Evolutionary conservation across 2,113 vertebrate species (phyloP), one percentile per base, ranked within the genome.

Genomic region (Pseudopodoces humilis): DNA sequence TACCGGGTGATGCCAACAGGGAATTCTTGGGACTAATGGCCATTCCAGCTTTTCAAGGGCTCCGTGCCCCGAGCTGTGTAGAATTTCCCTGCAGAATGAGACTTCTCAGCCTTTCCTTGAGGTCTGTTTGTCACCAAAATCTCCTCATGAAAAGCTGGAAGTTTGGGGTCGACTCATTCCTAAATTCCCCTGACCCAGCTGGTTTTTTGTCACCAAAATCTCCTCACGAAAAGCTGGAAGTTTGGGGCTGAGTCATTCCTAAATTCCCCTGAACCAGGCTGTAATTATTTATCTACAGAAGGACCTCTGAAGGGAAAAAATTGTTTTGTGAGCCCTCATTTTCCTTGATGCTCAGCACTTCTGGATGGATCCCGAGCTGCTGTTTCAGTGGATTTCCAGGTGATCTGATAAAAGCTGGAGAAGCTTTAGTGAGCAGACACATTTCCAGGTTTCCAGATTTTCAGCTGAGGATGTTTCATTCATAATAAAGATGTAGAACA

Each of bases 261-360:
- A 7, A 83, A 46, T 8, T 33, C 33, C 63, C 47, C 74, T 56
- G 33, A 55, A 15, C 24, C 21, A 2, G 2, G 6, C 24, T 25
- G 49, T 47, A 1, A 8, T 37, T 35, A 5, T 5, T 75, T 8
- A 20, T 27, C 49, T 28, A 1, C 0, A 2, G 41, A 22, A 39
- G 41, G 33, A 88, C 18, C 21, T 49, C 39, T 4, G 33, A 65
- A 37, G 18, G 85, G 35, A 25, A 28, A 41, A 53, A 17, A 27
- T 27, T 6, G 10, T 5, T 81, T 71, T 56, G 19, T 9, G 27
- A 44, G 6, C 13, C 22, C 20, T 58, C 22, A 0, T 35, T 52
- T 70, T 47, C 30, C 33, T 20, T 6, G 30, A 0, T 12, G 62
- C 75, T 92, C 75, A 65, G 67, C 70, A 15, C 43, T 83, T 53